Evolutionary conservation across 53 echinoderm and acorn worm species (phyloP).

Genomic region (Holothuria scabra): DNA sequence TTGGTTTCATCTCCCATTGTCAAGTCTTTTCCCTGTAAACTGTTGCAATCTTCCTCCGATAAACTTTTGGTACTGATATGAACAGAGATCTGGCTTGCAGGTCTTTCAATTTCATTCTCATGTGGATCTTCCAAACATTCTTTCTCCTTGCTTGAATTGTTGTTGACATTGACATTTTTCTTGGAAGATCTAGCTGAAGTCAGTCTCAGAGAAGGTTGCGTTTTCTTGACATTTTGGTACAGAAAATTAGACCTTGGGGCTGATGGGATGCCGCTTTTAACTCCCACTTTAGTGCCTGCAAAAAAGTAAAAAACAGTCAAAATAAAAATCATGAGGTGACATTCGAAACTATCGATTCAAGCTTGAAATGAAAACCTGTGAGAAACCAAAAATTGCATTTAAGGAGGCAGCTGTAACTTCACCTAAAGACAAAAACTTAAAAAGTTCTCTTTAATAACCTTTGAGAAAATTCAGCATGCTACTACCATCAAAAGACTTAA

Average conservation of each 20-base stretch:
- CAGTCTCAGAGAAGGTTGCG: background rate
- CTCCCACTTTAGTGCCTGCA: constrained; percentile 34
- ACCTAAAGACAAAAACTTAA: too few species aligned
- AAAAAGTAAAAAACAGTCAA: too few species aligned
- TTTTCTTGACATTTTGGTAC: constrained; percentile 29
- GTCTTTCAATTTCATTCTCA: background rate
- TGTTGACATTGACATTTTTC: background rate
- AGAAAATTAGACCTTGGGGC: constrained; percentile 43
- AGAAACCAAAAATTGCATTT: too few species aligned
- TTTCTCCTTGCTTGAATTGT: background rate
- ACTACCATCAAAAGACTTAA: too few species aligned
- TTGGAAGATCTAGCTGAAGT: background rate
- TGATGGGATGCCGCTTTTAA: constrained; percentile 7
- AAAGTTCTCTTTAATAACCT: too few species aligned
- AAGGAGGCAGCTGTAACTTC: too few species aligned
- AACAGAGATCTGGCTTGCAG: constrained; percentile 19
- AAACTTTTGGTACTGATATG: constrained; percentile 9
- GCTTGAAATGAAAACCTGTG: too few species aligned
- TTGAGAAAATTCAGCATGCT: too few species aligned
- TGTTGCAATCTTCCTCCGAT: background rate
- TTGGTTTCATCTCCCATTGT: too few species aligned
- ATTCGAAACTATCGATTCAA: too few species aligned
- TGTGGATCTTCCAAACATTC: background rate
- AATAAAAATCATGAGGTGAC: too few species aligned
- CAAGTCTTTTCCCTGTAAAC: too few species aligned